Percentiles rank a stretch among this genome's conserved stretches.
Evolutionary conservation across 2,888 invertebrate species (phyloP).

Genomic region (Meloe dianella): DNA sequence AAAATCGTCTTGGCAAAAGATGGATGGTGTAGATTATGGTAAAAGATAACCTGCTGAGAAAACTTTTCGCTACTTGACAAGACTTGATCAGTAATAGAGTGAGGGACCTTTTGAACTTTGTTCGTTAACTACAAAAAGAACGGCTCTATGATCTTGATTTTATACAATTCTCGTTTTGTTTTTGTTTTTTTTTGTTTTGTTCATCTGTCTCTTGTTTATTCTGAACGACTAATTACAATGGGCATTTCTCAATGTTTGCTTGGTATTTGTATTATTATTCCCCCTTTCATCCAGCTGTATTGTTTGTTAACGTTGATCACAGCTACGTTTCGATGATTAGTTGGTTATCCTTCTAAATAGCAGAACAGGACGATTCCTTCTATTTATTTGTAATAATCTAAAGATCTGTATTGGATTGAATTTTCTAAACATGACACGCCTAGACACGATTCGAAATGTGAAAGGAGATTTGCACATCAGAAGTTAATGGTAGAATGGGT

Average conservation of each 20-base stretch:
- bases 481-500: slow-evolving; percentile 34
- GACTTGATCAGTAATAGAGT: slow-evolving; percentile 36
- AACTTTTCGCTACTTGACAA: slow-evolving; percentile 43
- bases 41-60: slow-evolving; percentile 35
- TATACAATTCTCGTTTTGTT: not conserved
- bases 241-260: slow-evolving; percentile 10
- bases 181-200: not conserved
- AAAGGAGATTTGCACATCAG: slow-evolving; percentile 37
- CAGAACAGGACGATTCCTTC: not conserved
- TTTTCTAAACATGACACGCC: slow-evolving; percentile 37
- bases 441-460: slow-evolving; percentile 41
- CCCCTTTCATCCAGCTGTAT: not conserved
- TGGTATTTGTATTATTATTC: not conserved
- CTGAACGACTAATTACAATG: slow-evolving; percentile 1
- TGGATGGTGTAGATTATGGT: slow-evolving; percentile 5
- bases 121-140: slow-evolving; percentile 17
- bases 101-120: slow-evolving; percentile 38
- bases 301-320: not conserved
- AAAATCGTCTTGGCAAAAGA: not conserved
- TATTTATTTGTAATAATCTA: not conserved
- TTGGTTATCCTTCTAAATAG: not conserved
- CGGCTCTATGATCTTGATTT: slow-evolving; percentile 10
- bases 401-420: slow-evolving; percentile 7
- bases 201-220: not conserved
- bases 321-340: not conserved